Percentiles rank a stretch among this genome's conserved stretches.
phyloP scores from a whole-genome alignment of 2,888 invertebrate genomes.

The Steromphala cineraria region DNA sequence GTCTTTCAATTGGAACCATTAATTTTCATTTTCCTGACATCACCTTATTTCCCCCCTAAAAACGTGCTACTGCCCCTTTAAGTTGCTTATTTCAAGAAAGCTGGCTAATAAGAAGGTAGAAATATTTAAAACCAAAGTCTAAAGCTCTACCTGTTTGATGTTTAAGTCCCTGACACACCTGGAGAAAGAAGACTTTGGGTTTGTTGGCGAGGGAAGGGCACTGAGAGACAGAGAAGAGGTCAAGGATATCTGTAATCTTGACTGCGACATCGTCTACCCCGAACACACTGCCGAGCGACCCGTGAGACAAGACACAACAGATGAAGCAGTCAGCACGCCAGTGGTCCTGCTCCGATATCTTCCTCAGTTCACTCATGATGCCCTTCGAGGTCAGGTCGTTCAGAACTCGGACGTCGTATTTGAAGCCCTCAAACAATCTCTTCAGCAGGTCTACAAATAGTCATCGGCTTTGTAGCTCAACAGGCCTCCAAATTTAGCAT shows the following conservation, averaged over 20 bases:
- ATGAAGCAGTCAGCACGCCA: neutral
- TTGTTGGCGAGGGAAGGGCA: neutral
- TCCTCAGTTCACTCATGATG: neutral
- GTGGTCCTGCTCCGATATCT: neutral
- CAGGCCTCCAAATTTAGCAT: too few relatives aligned
- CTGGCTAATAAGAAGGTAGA: too few relatives aligned
- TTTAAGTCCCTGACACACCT: neutral
- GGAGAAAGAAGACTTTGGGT: neutral
- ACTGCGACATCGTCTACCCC: neutral
- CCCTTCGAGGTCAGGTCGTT: neutral
- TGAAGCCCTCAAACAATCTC: neutral
- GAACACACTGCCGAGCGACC: neutral
- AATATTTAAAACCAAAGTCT: too few relatives aligned
- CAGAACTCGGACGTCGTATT: neutral
- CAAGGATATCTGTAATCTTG: neutral
- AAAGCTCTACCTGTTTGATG: neutral
- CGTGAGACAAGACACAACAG: slow-evolving; percentile 6
- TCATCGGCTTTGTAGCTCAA: too few relatives aligned
- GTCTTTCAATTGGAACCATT: too few relatives aligned
- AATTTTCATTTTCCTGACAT: too few relatives aligned
- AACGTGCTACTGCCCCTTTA: too few relatives aligned
- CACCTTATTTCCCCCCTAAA: too few relatives aligned
- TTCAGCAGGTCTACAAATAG: neutral
- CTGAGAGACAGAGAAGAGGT: neutral
- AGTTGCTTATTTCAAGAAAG: too few relatives aligned